Evolutionary conservation across 2,888 invertebrate species (phyloP), one percentile per base, ranked within the genome.

Genomic region (Myopa testacea): DNA sequence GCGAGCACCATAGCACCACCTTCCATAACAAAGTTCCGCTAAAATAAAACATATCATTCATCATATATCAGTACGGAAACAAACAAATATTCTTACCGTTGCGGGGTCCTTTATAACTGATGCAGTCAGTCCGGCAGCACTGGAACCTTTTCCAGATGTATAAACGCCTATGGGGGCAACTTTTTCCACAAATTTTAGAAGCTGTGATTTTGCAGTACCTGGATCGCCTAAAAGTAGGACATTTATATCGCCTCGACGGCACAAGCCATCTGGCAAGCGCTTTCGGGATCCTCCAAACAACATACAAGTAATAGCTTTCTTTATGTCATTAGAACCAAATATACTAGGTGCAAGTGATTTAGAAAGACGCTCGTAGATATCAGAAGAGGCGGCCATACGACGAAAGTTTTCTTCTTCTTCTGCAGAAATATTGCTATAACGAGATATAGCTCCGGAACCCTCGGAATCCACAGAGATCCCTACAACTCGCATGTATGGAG

Each of bases 1-100:
- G 99, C 99, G 58, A 99, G 90, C 38, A 99, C 99, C 99, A 99
- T 99, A 1, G 99, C 99, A 12, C 99, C 99, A 14, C 99, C 98
- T 90, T 98, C 98, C 96, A 98, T 96, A 5, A 98, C 94, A 90
- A 98, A 98, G 89, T 96, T 98, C 67, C 97, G 92, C 96, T 97
- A 86, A 88, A 87, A 79, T 40, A 45, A 40, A 58, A 68, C 40
- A 34, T 37, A 26, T 26, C 26, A 26, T 26, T 26, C 26, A 26
- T 26, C 26, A 26, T 26, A 26, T 26, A 26, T 26, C 26, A 26
- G 26, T 26, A 26, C 26, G 26, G 26, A 26, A 26, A 26, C 26
- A 26, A 1, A 1, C 19, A 16, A 62, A 26, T 62, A n/a, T 19
- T 1, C 34, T 10, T 10, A 98, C 97, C 78, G 98, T 94, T 14